Percentiles rank a stretch among this genome's conserved stretches.
Evolutionary conservation across 2,888 invertebrate genomes (phyloP).

Genomic region (Criorhina ranunculi): DNA sequence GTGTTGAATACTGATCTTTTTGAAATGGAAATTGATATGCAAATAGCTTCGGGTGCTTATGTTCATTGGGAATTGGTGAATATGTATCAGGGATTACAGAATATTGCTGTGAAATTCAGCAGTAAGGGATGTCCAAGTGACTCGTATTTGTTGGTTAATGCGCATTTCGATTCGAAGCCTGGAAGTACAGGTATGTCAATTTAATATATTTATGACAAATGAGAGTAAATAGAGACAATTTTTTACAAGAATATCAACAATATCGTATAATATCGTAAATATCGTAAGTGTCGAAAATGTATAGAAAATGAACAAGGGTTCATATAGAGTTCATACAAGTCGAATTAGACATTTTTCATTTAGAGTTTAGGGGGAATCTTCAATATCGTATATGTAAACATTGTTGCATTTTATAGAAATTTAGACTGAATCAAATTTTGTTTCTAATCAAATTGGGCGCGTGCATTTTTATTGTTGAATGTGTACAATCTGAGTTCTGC

Average conservation of each 20-base stretch:
- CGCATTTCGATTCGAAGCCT: slow-evolving; percentile 96
- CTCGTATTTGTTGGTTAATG: slow-evolving; percentile 89
- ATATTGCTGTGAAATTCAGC: slow-evolving; percentile 82
- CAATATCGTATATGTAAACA: not conserved
- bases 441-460: too few species aligned
- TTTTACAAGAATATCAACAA: not conserved
- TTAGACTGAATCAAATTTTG: too few species aligned
- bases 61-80: slow-evolving; percentile 81
- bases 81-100: slow-evolving; percentile 82
- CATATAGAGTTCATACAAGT: too few species aligned
- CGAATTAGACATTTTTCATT: too few species aligned
- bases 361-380: not conserved
- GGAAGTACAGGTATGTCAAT: slow-evolving; percentile 89
- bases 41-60: slow-evolving; percentile 82
- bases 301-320: not conserved
- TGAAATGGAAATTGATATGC: slow-evolving; percentile 81
- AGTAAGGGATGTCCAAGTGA: slow-evolving; percentile 79
- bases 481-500: too few species aligned
- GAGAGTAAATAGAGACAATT: not conserved
- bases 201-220: too few species aligned
- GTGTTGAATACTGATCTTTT: slow-evolving; percentile 80
- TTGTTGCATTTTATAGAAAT: too few species aligned
- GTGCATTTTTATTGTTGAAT: too few species aligned
- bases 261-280: slow-evolving; percentile 12
- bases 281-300: not conserved